Conservation (phyloP, 37 sponge, comb jelly and placozoan species). For the Spongia lamella region DNA sequence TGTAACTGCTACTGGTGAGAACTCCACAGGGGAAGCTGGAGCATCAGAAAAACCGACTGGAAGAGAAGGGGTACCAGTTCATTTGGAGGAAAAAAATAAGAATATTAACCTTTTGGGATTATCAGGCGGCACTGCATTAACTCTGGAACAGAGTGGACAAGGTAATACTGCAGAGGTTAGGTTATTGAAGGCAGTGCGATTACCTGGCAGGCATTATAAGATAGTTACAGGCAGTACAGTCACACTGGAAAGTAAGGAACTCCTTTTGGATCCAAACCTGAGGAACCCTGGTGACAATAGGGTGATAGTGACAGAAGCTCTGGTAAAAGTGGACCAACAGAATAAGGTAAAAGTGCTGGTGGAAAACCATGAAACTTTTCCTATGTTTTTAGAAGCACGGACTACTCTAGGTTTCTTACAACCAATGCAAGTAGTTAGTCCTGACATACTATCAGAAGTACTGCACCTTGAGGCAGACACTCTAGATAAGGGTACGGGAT, state of each 20-base stretch:
- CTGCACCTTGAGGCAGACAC: too few species aligned
- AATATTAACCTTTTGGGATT: too few species aligned
- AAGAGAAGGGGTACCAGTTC: too few species aligned
- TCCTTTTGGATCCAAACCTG: slow-evolving; percentile 4
- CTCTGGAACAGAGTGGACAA: too few species aligned
- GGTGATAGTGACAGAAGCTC: slow-evolving; percentile 2
- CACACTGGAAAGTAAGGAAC: background rate
- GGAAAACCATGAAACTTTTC: slow-evolving; percentile 20
- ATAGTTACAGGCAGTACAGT: slow-evolving; percentile 1
- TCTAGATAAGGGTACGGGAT: too few species aligned
- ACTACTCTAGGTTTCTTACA: slow-evolving; percentile 7
- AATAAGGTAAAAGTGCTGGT: slow-evolving; percentile 6
- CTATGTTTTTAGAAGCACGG: slow-evolving; percentile 26
- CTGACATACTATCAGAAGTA: too few species aligned
- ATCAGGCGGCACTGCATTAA: too few species aligned
- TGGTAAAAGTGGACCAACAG: background rate
- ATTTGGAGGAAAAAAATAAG: too few species aligned
- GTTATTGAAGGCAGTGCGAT: slow-evolving; percentile 20
- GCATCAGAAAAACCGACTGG: too few species aligned
- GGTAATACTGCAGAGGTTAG: slow-evolving; percentile 14
- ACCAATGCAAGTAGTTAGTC: too few species aligned
- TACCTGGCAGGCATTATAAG: slow-evolving; percentile 24
- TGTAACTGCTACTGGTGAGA: too few species aligned
- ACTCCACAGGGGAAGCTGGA: too few species aligned
- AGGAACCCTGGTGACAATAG: background rate